Conservation (phyloP, 2,797 vertebrate genomes). For the Sebastes trivittatus region DNA sequence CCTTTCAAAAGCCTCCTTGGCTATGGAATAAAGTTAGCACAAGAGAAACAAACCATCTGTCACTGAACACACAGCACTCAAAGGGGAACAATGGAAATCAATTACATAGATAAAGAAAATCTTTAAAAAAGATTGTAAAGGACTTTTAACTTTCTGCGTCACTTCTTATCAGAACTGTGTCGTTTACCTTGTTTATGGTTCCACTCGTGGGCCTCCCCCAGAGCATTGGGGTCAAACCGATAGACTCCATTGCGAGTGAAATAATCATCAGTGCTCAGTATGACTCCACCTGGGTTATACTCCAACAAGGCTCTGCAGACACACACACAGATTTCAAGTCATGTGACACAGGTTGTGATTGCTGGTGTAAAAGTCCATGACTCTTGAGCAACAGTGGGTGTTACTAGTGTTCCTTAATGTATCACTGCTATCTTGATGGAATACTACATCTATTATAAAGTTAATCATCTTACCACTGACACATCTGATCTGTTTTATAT, state of each 20-base stretch:
- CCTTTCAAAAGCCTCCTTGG: slow-evolving; percentile 91
- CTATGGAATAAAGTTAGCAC: slow-evolving; percentile 69
- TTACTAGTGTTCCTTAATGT: background rate
- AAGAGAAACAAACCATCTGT: slow-evolving; percentile 9
- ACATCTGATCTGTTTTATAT: too few species aligned
- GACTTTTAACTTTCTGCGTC: background rate
- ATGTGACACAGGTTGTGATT: background rate
- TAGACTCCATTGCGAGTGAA: slow-evolving; percentile 87
- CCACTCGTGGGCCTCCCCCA: slow-evolving; percentile 94
- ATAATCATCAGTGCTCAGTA: slow-evolving; percentile 94
- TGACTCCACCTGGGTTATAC: slow-evolving; percentile 88
- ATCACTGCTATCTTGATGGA: background rate
- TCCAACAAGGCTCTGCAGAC: slow-evolving; percentile 86
- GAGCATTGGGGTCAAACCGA: slow-evolving; percentile 82
- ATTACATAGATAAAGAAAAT: background rate
- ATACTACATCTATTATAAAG: background rate
- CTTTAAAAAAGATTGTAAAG: background rate
- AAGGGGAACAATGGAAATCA: slow-evolving; percentile 12
- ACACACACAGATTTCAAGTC: background rate
- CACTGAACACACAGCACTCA: background rate
- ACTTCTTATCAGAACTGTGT: background rate
- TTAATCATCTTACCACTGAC: background rate
- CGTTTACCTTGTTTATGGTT: slow-evolving; percentile 91
- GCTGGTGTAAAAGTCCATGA: background rate
- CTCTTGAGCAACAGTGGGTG: background rate